A percentile compares a stretch with the other conserved stretches of the same genome.
phyloP scores from a whole-genome alignment of 2,113 vertebrate species.

The Meleagris gallopavo region DNA sequence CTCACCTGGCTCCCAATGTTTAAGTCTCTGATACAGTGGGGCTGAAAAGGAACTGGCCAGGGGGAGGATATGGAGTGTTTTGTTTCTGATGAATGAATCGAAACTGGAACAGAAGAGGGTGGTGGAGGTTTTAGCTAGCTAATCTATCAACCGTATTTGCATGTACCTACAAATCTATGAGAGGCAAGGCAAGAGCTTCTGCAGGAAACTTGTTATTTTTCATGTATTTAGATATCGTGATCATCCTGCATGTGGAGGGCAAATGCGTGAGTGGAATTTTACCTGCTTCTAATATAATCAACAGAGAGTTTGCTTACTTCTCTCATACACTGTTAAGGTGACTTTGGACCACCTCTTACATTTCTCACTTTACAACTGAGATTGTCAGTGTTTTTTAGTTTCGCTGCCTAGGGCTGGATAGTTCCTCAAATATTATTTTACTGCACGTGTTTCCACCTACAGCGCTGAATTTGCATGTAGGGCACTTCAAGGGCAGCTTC shows the following conservation, averaged over 20 bases:
- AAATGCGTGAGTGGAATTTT: neutral
- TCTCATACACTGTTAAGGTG: neutral
- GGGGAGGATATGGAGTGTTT: neutral
- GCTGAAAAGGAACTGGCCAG: rapidly evolving
- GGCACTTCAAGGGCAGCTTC: neutral
- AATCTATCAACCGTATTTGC: neutral
- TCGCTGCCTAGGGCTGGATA: neutral
- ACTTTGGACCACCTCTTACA: neutral
- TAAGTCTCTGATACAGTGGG: neutral
- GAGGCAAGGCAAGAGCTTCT: neutral
- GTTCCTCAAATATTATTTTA: neutral
- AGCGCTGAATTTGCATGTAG: neutral
- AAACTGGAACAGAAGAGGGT: neutral
- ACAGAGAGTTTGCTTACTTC: neutral
- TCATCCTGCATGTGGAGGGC: neutral
- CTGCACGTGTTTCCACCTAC: neutral
- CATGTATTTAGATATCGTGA: neutral
- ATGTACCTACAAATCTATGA: neutral
- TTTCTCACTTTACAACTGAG: neutral
- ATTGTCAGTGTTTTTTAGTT: neutral
- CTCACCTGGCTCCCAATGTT: neutral
- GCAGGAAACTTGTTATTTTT: neutral
- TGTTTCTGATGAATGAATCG: neutral
- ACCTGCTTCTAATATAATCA: neutral
- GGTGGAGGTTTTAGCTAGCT: neutral